A percentile compares a stretch with the other conserved stretches of the same genome.
Evolutionary conservation across 2,797 vertebrate genomes (phyloP).

Genomic region (Steatocranus sp.): DNA sequence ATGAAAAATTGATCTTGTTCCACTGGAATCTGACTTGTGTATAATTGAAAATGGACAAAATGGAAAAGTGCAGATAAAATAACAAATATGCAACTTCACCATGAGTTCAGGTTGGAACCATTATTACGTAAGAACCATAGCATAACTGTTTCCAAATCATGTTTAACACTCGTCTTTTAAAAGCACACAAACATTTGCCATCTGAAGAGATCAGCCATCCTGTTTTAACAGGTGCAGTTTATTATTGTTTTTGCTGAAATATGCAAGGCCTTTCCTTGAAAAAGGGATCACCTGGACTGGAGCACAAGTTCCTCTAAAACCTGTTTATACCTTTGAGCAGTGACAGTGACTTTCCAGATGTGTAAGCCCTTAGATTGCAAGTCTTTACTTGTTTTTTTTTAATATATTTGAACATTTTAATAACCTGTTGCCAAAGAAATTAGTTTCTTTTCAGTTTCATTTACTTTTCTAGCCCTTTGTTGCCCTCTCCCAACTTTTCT

Average conservation of each 20-base stretch:
- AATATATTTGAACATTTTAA: background rate
- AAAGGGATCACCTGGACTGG: background rate
- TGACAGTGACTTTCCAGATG: background rate
- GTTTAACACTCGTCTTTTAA: background rate
- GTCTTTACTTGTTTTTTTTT: background rate
- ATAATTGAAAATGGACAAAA: background rate
- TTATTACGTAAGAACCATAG: background rate
- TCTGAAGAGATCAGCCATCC: background rate
- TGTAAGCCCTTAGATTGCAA: background rate
- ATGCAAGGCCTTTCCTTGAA: background rate
- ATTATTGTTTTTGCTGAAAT: background rate
- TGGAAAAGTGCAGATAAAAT: background rate
- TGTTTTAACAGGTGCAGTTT: background rate
- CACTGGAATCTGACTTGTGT: background rate
- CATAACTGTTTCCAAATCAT: background rate
- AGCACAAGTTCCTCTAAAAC: fast-evolving
- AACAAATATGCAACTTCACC: background rate
- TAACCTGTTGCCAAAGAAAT: background rate
- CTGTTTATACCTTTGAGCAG: background rate
- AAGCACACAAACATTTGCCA: background rate
- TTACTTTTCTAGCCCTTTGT: background rate
- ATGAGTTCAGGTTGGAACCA: background rate
- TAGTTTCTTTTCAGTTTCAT: background rate
- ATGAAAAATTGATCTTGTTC: background rate
- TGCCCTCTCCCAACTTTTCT: background rate